Percentiles rank a stretch among this genome's conserved stretches.
Evolutionary conservation across 2,797 vertebrate species (phyloP).

Genomic region (Ctenochaetus hawaiiensis): DNA sequence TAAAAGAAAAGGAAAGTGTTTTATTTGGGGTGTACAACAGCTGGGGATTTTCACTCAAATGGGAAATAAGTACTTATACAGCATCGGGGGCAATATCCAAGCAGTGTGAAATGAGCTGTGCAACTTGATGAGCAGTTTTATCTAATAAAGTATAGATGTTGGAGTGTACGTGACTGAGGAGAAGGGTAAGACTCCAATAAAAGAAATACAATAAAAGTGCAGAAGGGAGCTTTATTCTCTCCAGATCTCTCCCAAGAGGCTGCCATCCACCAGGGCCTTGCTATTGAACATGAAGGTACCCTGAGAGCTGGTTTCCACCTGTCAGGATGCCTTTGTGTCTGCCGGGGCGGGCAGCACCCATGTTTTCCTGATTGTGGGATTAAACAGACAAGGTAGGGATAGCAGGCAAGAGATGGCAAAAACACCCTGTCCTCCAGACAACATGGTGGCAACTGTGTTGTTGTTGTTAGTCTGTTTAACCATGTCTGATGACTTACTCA

Average conservation of each 20-base stretch:
- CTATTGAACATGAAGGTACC: conserved; percentile 53
- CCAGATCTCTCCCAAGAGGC: conserved; percentile 29
- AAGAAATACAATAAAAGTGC: conserved; percentile 14
- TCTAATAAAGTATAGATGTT: conserved; percentile 1
- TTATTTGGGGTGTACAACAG: conserved; percentile 29
- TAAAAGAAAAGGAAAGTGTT: conserved; percentile 38
- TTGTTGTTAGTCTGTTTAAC: conserved; percentile 27
- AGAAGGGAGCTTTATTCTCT: conserved; percentile 11
- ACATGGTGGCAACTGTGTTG: conserved; percentile 19
- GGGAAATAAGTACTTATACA: conserved; percentile 22
- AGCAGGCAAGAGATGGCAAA: conserved; percentile 36
- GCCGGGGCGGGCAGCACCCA: conserved; percentile 31
- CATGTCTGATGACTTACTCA: conserved; percentile 15
- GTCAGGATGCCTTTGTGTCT: conserved; percentile 61
- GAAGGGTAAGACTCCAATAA: conserved; percentile 2
- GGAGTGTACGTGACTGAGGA: neutral
- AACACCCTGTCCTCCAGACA: conserved; percentile 47
- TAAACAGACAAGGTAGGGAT: conserved; percentile 47
- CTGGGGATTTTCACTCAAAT: conserved; percentile 46
- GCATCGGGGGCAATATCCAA: conserved; percentile 14
- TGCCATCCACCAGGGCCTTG: conserved; percentile 22
- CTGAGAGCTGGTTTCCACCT: conserved; percentile 68
- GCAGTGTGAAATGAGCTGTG: conserved; percentile 10
- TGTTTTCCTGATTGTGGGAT: conserved; percentile 72
- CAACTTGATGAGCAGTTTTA: conserved; percentile 1